These are phyloP conservation scores for Lomographa bimaculata DNA, from an alignment of 2,888 invertebrate species.

Conservation along the genomic window DNA sequence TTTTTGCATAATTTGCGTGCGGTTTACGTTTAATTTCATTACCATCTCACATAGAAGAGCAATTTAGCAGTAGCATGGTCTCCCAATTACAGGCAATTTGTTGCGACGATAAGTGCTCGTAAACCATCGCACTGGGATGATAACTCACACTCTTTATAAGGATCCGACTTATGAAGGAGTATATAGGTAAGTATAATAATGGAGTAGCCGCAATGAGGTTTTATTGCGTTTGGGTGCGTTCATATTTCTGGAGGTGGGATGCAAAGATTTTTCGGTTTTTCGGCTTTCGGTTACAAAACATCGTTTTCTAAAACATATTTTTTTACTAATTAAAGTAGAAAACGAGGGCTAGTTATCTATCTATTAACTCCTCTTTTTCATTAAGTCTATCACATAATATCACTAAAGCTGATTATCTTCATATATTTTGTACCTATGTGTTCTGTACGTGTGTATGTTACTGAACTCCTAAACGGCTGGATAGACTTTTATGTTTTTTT, in stretches of 20 bases:
- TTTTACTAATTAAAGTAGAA: too few species aligned
- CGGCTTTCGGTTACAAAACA: too few species aligned
- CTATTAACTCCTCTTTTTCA: too few species aligned
- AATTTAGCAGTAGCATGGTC: conserved; percentile 39
- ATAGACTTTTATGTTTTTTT: too few species aligned
- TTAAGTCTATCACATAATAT: too few species aligned
- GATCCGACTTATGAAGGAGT: conserved; percentile 64
- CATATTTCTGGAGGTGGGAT: conserved; percentile 37
- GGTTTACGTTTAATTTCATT: conserved; percentile 36
- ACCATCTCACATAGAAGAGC: conserved; percentile 30
- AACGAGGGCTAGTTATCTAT: too few species aligned
- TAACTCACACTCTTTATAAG: conserved; percentile 62
- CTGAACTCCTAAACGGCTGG: too few species aligned
- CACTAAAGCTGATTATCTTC: too few species aligned
- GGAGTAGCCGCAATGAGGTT: conserved; percentile 61
- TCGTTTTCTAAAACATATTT: too few species aligned
- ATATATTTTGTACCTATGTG: too few species aligned
- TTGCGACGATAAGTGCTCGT: conserved; percentile 55
- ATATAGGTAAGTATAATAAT: too few species aligned
- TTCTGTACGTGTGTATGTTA: too few species aligned
- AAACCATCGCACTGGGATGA: conserved; percentile 59
- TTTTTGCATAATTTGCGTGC: conserved; percentile 19
- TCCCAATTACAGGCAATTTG: conserved; percentile 50
- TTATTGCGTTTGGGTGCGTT: conserved; percentile 47
- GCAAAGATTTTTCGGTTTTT: neutral